phyloP scores from a whole-genome alignment of 2,797 vertebrate genomes.

The Oreortyx pictus region DNA sequence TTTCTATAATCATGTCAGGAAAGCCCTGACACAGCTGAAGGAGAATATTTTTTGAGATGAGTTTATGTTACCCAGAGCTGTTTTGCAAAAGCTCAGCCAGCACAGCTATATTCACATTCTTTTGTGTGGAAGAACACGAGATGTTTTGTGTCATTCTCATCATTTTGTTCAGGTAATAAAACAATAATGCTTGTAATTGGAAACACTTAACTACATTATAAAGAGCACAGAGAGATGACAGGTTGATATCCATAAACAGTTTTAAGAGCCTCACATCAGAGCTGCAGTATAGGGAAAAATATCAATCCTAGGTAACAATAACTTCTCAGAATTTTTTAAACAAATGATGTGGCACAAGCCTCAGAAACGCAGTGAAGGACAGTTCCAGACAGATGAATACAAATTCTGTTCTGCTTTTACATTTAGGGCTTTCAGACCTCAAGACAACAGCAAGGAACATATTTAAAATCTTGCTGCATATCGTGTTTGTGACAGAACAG shows the following conservation, averaged over 20 bases:
- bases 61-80: background rate
- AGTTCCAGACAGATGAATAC: background rate
- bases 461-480: background rate
- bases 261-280: background rate
- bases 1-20: background rate
- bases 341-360: background rate
- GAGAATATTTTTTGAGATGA: background rate
- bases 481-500: background rate
- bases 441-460: background rate
- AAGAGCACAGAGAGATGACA: background rate
- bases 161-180: background rate
- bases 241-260: background rate
- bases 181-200: background rate
- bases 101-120: accelerated
- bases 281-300: background rate
- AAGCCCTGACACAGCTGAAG: background rate
- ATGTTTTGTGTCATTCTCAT: background rate
- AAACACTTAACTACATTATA: background rate
- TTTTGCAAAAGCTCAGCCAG: background rate
- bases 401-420: background rate
- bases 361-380: background rate
- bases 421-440: background rate
- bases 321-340: background rate
- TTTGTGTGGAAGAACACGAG: background rate
- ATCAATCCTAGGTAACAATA: background rate